These are phyloP conservation scores for Junco hyemalis DNA, from an alignment of 2,113 vertebrate species.

Conservation along the genomic window DNA sequence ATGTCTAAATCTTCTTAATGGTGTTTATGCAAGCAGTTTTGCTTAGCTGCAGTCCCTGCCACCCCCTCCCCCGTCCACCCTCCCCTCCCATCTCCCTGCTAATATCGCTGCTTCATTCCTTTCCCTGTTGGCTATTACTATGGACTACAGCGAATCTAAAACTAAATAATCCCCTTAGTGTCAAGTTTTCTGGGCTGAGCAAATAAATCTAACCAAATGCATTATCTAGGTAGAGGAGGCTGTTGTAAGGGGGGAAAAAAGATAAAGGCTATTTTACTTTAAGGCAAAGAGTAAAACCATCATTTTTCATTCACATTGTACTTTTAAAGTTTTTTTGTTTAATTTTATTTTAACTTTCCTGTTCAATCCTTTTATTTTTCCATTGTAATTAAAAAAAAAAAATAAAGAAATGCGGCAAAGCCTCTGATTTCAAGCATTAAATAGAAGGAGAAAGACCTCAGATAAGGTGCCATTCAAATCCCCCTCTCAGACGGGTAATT, in stretches of 20 bases:
- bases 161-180: conserved; percentile 98
- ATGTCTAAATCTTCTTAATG: conserved; percentile 89
- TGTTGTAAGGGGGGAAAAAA: conserved; percentile 73
- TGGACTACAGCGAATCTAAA: conserved; percentile 89
- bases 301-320: conserved; percentile 70
- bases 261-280: conserved; percentile 84
- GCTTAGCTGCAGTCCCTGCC: conserved; percentile 80
- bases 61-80: conserved; percentile 66
- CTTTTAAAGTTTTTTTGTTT: conserved; percentile 58
- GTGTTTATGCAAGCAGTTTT: conserved; percentile 89
- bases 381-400: conserved; percentile 72
- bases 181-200: conserved; percentile 88
- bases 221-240: conserved; percentile 87
- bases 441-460: conserved; percentile 32
- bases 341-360: conserved; percentile 64
- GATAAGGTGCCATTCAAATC: conserved; percentile 68
- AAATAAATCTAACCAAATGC: conserved; percentile 91
- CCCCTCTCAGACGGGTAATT: conserved; percentile 39
- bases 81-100: conserved; percentile 77
- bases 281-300: conserved; percentile 77
- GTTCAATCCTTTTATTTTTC: conserved; percentile 41
- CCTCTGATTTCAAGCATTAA: conserved; percentile 61
- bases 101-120: conserved; percentile 86
- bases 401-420: conserved; percentile 25
- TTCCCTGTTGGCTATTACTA: conserved; percentile 89